Base-by-base conservation (phyloP, 2,113 vertebrate genomes). In the Cepphus grylle region DNA sequence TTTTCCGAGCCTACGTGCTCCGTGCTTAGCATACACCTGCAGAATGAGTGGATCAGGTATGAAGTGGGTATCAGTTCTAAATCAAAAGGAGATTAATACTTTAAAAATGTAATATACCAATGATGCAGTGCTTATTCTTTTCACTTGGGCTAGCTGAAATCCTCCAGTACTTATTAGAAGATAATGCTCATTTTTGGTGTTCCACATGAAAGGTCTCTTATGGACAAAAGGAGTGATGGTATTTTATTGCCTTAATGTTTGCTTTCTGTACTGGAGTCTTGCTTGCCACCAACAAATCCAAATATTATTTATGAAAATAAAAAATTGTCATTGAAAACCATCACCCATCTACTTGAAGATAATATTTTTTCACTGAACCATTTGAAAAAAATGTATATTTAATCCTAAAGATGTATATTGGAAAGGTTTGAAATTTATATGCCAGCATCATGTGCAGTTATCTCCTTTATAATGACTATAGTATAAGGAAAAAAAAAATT, bases 31-130 rank as follows among this genome's bases (percentile, higher is more conserved):
- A 90, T 95, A 91, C 47, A 95, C 93, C 89, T 95, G 62, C 55
- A 76, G 45, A 62, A 87, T 42, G 83, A 94, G 42, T 45, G 43
- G 56, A 49, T 72, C 55, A 67, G 81, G 45, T 67, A 36, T 70
- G 93, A 91, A 87, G 71, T 77, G 70, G 81, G 9, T 96, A 97
- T 96, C 91, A 88, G 62, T 83, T 94, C 81, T 94, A 95, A 97
- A 96, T 96, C 84, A 82, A 91, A 96, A 88, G 86, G 74, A 96
- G 84, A 93, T 94, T 94, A 95, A 88, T 95, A 87, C 84, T 95
- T 95, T 70, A 42, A 91, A 93, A 96, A 91, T 87, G 66, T 94
- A 93, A 84, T 81, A 87, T 62, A 62, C 30, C 78, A 87, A 38
- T 89, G 94, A 91, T 93, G 74, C 91, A 87, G 86, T 89, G 73